A percentile compares a stretch with the other conserved stretches of the same genome.
These are phyloP conservation scores for Leptinotarsa haldemani DNA, from an alignment of 2,888 invertebrate genomes.

Conservation along the genomic window DNA sequence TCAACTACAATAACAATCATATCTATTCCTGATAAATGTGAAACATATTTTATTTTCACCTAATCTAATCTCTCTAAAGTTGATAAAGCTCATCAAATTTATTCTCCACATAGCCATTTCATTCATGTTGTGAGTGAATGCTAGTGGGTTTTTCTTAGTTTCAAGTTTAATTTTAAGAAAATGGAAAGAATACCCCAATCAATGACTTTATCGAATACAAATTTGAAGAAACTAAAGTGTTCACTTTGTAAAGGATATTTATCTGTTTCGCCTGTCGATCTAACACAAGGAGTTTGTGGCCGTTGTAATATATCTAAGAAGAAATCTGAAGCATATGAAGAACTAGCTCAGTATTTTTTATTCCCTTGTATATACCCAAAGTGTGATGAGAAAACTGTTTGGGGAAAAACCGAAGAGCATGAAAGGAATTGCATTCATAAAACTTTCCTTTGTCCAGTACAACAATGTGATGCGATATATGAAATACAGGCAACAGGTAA, in stretches of 20 bases:
- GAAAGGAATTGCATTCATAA: constrained; percentile 18
- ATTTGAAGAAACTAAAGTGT: background rate
- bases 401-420: constrained; percentile 20
- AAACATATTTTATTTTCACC: too few relatives aligned
- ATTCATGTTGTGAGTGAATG: too few relatives aligned
- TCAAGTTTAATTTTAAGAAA: too few relatives aligned
- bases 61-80: too few relatives aligned
- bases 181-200: background rate
- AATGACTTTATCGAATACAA: background rate
- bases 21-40: too few relatives aligned
- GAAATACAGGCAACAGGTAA: background rate
- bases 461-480: background rate
- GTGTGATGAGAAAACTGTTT: constrained; percentile 19
- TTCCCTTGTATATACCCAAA: constrained; percentile 26
- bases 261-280: constrained; percentile 5
- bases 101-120: too few relatives aligned
- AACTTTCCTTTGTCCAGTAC: constrained; percentile 23
- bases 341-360: constrained; percentile 13
- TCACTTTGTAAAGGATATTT: background rate
- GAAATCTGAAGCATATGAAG: constrained; percentile 7
- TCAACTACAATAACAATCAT: too few relatives aligned
- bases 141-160: too few relatives aligned
- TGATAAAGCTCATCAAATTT: too few relatives aligned
- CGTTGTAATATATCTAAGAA: background rate
- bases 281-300: background rate